These are phyloP conservation scores for Erythrolamprus reginae DNA, from an alignment of 2,113 vertebrate species.

Conservation along the genomic window DNA sequence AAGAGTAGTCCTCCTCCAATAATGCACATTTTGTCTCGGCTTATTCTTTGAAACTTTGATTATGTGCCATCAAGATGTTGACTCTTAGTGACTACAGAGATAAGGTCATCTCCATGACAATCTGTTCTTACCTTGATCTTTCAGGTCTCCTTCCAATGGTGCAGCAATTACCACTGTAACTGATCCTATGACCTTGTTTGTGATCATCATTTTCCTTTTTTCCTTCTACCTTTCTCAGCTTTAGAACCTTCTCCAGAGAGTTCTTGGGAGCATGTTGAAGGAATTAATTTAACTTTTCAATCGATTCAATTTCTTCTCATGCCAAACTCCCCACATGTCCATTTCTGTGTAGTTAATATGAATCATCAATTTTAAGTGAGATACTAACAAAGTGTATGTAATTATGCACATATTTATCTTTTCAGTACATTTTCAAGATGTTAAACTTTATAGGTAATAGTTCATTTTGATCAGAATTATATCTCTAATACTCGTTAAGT, in stretches of 20 bases:
- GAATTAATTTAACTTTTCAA: neutral
- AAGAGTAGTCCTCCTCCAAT: neutral
- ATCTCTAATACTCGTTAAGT: neutral
- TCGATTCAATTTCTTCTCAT: neutral
- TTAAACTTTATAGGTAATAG: neutral
- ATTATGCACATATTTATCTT: neutral
- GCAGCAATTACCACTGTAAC: neutral
- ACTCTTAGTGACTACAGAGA: neutral
- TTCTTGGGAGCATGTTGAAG: neutral
- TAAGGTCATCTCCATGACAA: neutral
- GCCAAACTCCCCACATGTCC: neutral
- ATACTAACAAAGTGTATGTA: neutral
- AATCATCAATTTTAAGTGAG: neutral
- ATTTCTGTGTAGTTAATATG: neutral
- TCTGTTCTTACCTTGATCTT: neutral
- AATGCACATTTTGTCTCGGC: neutral
- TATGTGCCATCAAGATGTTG: neutral
- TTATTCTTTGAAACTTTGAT: neutral
- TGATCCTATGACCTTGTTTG: neutral
- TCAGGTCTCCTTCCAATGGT: neutral
- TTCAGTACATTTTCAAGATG: neutral
- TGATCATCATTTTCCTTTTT: neutral
- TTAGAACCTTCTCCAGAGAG: neutral
- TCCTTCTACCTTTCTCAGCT: neutral
- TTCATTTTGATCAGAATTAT: neutral